Evolutionary conservation across 2,888 invertebrate species (phyloP), one percentile per base, ranked within the genome.

Genomic region (Dasypolia templi): DNA sequence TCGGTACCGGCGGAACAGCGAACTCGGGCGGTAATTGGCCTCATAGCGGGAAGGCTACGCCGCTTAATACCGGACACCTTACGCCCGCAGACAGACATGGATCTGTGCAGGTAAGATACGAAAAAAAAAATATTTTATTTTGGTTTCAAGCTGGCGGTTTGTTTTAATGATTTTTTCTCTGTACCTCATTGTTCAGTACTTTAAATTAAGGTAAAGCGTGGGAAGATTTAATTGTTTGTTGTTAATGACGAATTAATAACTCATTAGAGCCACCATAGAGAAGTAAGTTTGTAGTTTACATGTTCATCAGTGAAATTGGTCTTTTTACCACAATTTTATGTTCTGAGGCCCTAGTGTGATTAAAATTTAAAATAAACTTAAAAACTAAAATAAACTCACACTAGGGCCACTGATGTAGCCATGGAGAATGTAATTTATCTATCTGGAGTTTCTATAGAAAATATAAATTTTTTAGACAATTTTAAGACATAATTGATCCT

Each of bases 51-150:
- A 98, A 98, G 95, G 98, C 98, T 90, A 98, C 98, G 91, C 98
- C 98, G 91, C 97, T 98, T 93, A 97, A 97, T 90, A 97, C 98
- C 89, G 98, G 96, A 3, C 98, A 98, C 95, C 97, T 99, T 93
- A 99, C 99, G 89, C 98, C 99, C 90, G 99, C 99, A 89, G 99
- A 99, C 96, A 97, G 99, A 96, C 99, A 99, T 95, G 99, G 99
- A 95, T 99, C 99, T 92, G 99, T 99, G 90, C 99, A 99, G 98
- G 98, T 98, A 97, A 79, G 72, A 67, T 66, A 73, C 44, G 5
- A 32, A 6, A 51, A 19, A 12, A 74, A 1, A 6, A 51, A 7
- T 11, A n/a, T n/a, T n/a, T n/a, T n/a, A n/a, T 58, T 29, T 49
- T 46, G 22, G 46, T 66, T 42, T 42, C 9, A 62, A n/a, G 14